Evolutionary conservation across 2,797 vertebrate genomes (phyloP).

Genomic region (Paedocypris micromegethes): DNA sequence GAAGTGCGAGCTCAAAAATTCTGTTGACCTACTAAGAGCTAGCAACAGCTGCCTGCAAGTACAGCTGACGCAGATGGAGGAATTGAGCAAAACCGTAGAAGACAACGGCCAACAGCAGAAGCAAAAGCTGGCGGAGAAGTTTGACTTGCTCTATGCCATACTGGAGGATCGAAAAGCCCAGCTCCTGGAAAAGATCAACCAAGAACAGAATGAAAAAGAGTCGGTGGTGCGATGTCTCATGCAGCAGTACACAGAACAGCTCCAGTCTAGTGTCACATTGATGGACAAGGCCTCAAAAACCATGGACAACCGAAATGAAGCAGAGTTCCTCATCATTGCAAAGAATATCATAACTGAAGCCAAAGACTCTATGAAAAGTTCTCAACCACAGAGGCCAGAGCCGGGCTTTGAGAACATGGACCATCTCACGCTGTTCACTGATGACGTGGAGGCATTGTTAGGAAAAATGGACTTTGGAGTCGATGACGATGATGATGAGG

Average conservation of each 20-base stretch:
- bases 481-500: constrained; percentile 38
- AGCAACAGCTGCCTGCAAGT: constrained; percentile 75
- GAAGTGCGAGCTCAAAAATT: constrained; percentile 78
- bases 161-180: constrained; percentile 76
- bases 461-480: constrained; percentile 70
- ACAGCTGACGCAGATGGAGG: constrained; percentile 76
- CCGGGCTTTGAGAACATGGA: constrained; percentile 83
- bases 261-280: constrained; percentile 70
- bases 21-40: constrained; percentile 79
- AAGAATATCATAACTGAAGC: constrained; percentile 56
- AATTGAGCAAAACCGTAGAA: constrained; percentile 68
- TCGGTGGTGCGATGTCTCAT: constrained; percentile 64
- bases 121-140: constrained; percentile 70
- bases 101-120: constrained; percentile 76
- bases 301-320: constrained; percentile 67
- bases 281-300: constrained; percentile 75
- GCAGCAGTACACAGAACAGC: constrained; percentile 69
- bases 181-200: constrained; percentile 69
- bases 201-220: constrained; percentile 72
- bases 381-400: constrained; percentile 71
- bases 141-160: constrained; percentile 69
- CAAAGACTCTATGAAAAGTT: constrained; percentile 66
- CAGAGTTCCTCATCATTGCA: constrained; percentile 70
- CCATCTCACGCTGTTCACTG: constrained; percentile 72
- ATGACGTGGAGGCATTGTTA: constrained; percentile 63